A percentile compares a stretch with the other conserved stretches of the same genome.
phyloP scores from a whole-genome alignment of 2,113 vertebrate species.

The Typhlomys cinereus region DNA sequence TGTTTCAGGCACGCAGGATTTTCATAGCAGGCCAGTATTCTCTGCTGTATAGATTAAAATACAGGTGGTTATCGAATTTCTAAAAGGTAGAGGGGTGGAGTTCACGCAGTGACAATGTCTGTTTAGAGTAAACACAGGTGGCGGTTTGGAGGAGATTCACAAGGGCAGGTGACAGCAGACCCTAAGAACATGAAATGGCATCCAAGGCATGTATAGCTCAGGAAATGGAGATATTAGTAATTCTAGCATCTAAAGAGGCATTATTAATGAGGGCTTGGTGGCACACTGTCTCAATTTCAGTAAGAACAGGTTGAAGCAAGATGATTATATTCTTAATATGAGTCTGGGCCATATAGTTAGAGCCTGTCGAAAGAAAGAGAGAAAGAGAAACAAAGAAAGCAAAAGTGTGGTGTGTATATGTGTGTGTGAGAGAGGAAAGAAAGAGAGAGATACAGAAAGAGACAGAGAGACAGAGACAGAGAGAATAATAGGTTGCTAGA shows the following conservation, averaged over 20 bases:
- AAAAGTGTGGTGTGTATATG: too few relatives aligned
- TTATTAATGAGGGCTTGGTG: neutral
- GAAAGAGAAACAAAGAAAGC: neutral
- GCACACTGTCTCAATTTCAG: neutral
- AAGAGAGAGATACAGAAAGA: neutral
- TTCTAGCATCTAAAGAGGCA: neutral
- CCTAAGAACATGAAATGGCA: neutral
- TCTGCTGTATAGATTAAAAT: neutral
- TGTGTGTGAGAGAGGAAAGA: neutral
- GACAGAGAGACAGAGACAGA: neutral
- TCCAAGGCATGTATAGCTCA: neutral
- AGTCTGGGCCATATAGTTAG: neutral
- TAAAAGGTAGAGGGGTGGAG: neutral
- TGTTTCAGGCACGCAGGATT: neutral
- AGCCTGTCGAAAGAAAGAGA: neutral
- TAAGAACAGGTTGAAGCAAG: neutral
- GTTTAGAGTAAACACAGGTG: neutral
- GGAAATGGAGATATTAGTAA: neutral
- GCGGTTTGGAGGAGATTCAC: too few relatives aligned
- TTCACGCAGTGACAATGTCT: neutral
- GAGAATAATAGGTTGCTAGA: neutral
- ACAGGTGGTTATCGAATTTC: neutral
- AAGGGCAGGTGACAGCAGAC: neutral
- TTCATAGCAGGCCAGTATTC: neutral
- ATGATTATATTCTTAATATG: neutral